Conservation (phyloP, 35 echinoderm and acorn worm species). For the Eucidaris tribuloides region DNA sequence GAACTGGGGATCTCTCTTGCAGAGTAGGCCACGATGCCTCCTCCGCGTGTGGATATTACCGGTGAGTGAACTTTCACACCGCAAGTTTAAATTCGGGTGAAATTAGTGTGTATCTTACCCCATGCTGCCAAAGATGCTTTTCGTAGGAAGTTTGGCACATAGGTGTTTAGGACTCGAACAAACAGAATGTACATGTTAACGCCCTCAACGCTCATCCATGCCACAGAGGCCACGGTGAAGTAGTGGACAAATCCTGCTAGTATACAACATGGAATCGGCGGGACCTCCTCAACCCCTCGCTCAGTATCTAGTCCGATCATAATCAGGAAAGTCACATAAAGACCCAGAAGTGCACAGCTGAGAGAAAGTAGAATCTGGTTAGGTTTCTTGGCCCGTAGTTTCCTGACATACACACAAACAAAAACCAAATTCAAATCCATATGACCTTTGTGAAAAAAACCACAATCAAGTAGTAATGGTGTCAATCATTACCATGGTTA, state of each 20-base stretch:
- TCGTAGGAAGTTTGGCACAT: constrained; percentile 35
- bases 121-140: constrained; percentile 63
- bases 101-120: constrained; percentile 32
- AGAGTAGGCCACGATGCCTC: too few species aligned
- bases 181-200: constrained; percentile 61
- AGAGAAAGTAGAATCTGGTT: constrained; percentile 54
- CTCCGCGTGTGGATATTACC: background rate
- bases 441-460: background rate
- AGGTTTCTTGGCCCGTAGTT: constrained; percentile 44
- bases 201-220: constrained; percentile 76
- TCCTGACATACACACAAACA: constrained; percentile 31
- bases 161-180: constrained; percentile 59
- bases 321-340: constrained; percentile 55
- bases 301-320: constrained; percentile 19
- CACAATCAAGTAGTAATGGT: background rate
- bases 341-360: constrained; percentile 37
- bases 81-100: background rate
- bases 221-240: constrained; percentile 37
- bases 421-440: background rate
- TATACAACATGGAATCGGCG: constrained; percentile 13
- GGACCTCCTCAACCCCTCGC: background rate
- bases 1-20: too few species aligned
- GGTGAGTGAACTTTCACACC: background rate
- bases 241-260: constrained; percentile 62
- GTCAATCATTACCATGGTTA: background rate